These are phyloP conservation scores for Drosophila ustulata DNA, from an alignment of 2,888 invertebrate species.

Conservation along the genomic window DNA sequence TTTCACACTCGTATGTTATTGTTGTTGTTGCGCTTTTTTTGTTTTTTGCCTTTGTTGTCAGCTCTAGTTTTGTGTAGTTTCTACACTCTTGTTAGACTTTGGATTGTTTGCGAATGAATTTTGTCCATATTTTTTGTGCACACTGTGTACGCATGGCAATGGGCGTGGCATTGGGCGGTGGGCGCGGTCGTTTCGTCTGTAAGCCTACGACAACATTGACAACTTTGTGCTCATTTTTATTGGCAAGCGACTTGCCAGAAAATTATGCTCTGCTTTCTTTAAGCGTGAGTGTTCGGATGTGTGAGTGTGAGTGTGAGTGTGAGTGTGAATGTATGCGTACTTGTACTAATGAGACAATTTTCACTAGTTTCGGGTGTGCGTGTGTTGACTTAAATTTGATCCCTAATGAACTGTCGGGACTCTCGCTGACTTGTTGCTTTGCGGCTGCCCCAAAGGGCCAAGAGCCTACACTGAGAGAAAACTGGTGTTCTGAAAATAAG, in stretches of 20 bases:
- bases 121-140: constrained; percentile 9
- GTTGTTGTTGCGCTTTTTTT: constrained; percentile 4
- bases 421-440: constrained; percentile 71
- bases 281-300: background rate
- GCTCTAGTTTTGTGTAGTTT: constrained; percentile 40
- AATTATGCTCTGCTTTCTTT: constrained; percentile 42
- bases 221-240: constrained; percentile 65
- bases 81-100: constrained; percentile 21
- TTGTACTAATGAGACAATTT: constrained; percentile 77
- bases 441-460: constrained; percentile 42
- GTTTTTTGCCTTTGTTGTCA: constrained; percentile 17
- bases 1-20: background rate
- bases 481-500: no score
- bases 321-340: constrained; percentile 17
- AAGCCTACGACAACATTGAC: constrained; percentile 44
- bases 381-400: constrained; percentile 72
- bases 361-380: constrained; percentile 52
- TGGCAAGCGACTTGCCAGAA: constrained; percentile 56
- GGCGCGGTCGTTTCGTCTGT: constrained; percentile 3
- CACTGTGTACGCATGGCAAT: background rate
- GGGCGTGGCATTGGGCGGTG: background rate
- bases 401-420: constrained; percentile 73
- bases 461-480: background rate
- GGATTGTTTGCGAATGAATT: constrained; percentile 37
- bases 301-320: constrained; percentile 12